Evolutionary conservation across 2,888 invertebrate species (phyloP).

Genomic region (Orchesellides sinensis): DNA sequence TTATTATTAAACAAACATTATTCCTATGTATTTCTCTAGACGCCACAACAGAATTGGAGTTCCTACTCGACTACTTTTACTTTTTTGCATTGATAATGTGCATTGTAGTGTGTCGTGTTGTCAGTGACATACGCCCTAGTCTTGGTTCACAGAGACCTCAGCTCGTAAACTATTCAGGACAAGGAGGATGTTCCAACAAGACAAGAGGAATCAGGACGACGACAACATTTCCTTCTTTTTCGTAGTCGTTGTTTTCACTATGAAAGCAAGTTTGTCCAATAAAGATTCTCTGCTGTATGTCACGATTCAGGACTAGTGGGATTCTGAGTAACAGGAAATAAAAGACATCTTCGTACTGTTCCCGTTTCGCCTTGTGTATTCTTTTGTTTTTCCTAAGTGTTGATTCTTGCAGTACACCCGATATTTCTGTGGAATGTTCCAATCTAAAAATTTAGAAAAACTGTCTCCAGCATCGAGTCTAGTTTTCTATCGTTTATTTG

Average conservation of each 20-base stretch:
- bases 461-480: not conserved
- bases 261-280: not conserved
- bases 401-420: not conserved
- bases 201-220: not conserved
- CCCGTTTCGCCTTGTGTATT: not conserved
- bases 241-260: not conserved
- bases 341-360: not conserved
- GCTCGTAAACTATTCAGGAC: conserved; percentile 57
- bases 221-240: not conserved
- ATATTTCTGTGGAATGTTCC: too few relatives aligned
- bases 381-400: not conserved
- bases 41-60: too few relatives aligned
- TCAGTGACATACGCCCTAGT: conserved; percentile 18
- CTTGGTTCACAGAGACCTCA: conserved; percentile 16
- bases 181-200: conserved; percentile 3
- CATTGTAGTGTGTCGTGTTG: not conserved
- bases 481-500: not conserved
- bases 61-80: not conserved
- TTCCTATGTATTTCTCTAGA: not conserved
- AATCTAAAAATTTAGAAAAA: not conserved
- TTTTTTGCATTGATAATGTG: not conserved
- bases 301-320: not conserved
- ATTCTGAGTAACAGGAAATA: not conserved
- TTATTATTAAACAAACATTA: too few relatives aligned
- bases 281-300: not conserved